Evolutionary conservation across 2,888 invertebrate genomes (phyloP).

Genomic region (Drosophila pseudotakahashii): DNA sequence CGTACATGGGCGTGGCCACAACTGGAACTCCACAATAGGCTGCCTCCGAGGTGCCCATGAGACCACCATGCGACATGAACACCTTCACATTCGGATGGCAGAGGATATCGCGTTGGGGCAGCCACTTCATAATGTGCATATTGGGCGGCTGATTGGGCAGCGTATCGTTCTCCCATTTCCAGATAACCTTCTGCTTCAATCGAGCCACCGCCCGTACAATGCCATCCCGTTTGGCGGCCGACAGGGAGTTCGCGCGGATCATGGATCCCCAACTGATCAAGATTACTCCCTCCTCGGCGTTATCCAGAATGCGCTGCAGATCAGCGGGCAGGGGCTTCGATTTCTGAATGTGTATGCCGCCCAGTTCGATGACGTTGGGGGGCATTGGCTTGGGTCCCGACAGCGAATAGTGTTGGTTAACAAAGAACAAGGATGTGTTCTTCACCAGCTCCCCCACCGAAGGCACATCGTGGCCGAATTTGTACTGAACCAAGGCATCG

Average conservation of each 20-base stretch:
- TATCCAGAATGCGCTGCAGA: slow-evolving; percentile 87
- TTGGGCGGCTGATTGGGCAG: slow-evolving; percentile 87
- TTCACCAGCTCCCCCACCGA: slow-evolving; percentile 85
- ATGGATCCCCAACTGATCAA: slow-evolving; percentile 90
- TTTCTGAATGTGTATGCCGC: slow-evolving; percentile 85
- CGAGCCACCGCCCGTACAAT: slow-evolving; percentile 86
- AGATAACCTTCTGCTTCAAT: slow-evolving; percentile 87
- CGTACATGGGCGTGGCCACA: slow-evolving; percentile 88
- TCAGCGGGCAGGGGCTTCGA: slow-evolving; percentile 84
- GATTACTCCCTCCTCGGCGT: slow-evolving; percentile 87
- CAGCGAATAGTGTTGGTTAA: slow-evolving; percentile 86
- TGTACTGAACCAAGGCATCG: slow-evolving; percentile 74
- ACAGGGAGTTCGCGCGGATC: slow-evolving; percentile 87
- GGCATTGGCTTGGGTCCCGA: slow-evolving; percentile 85
- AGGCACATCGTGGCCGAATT: slow-evolving; percentile 83
- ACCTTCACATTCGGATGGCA: slow-evolving; percentile 89
- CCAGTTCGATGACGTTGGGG: slow-evolving; percentile 85
- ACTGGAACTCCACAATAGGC: slow-evolving; percentile 88
- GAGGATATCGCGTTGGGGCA: slow-evolving; percentile 90
- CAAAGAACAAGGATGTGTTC: slow-evolving; percentile 83
- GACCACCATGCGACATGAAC: slow-evolving; percentile 90
- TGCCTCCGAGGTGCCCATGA: slow-evolving; percentile 89
- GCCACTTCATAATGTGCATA: slow-evolving; percentile 88
- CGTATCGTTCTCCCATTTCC: slow-evolving; percentile 89
- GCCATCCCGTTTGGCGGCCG: slow-evolving; percentile 85